phyloP scores from a whole-genome alignment of 37 sponge, comb jelly and placozoan species.

The Geodia barretti region DNA sequence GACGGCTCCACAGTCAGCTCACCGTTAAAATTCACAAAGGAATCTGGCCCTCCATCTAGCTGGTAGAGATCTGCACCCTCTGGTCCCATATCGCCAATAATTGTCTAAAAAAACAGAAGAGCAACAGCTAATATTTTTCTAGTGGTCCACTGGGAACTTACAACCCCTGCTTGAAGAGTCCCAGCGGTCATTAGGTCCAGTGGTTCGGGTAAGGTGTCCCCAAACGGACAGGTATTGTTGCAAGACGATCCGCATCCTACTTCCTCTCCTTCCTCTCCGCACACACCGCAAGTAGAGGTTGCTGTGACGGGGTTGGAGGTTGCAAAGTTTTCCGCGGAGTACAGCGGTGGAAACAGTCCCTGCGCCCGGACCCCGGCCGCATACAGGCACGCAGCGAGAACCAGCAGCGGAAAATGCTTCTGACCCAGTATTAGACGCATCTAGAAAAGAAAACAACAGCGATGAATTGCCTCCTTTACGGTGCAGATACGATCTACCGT shows the following conservation, averaged over 20 bases:
- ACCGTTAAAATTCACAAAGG: conserved; percentile 26
- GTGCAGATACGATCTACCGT: too few relatives aligned
- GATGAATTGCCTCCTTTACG: too few relatives aligned
- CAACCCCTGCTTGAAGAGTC: conserved; percentile 35
- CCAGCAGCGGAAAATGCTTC: too few relatives aligned
- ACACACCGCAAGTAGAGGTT: not conserved
- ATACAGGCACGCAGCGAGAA: too few relatives aligned
- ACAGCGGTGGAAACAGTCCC: not conserved
- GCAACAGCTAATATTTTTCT: not conserved
- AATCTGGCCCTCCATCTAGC: conserved; percentile 44
- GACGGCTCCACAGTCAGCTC: conserved; percentile 21
- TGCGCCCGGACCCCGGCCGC: not conserved
- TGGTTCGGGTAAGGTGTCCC: conserved; percentile 3
- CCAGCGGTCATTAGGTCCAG: conserved; percentile 31
- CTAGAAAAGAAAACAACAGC: too few relatives aligned
- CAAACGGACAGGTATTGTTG: conserved; percentile 70
- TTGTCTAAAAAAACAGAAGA: not conserved
- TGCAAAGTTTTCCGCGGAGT: not conserved
- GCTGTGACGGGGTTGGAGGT: not conserved
- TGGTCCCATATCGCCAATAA: not conserved
- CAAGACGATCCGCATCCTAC: too few relatives aligned
- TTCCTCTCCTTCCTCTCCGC: not conserved
- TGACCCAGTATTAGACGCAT: too few relatives aligned
- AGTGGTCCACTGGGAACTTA: too few relatives aligned
- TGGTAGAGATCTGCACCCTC: conserved; percentile 2